Evolutionary conservation across 2,888 invertebrate species (phyloP), one percentile per base, ranked within the genome.

Genomic region (Tribolium freemani): DNA sequence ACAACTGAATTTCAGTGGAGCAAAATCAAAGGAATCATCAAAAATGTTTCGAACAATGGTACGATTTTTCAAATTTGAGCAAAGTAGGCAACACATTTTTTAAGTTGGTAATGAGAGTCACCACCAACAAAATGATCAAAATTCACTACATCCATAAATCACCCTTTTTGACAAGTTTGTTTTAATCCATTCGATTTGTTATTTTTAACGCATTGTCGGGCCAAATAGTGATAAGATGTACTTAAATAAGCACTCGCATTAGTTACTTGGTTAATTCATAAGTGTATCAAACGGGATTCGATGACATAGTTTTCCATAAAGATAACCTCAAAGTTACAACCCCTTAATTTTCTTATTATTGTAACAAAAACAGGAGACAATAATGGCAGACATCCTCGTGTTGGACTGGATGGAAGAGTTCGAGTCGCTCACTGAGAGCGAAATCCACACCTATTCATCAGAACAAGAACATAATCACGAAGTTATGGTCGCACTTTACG

Each of bases 361-460:
- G 11, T 58, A 48, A 56, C 9, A 38, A 26, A 60, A 9, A 70
- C 58, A 78, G 78, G 78, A 79, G 68, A 77, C 76, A 80, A 84
- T 83, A 79, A 86, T 86, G 86, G 85, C 86, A 72, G 84, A 86
- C 79, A 80, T 84, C 61, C 78, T 95, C 87, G 91, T 95, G 79
- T 89, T 89, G 79, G 95, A 96, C 85, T 96, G 95, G 95, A 87
- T 96, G 78, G 90, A 91, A 79, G 96, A 96, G 84, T 95, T 92
- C 87, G 90, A 91, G 74, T 88, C 91, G 57, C 86, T 94, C 74
- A 92, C 93, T 82, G 91, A 93, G 64, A 90, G 92, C 77, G 95
- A 95, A 86, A 88, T 94, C 73, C 91, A 92, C 82, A 92, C 93
- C 68, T 95, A 94, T 88, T 92, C 93, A 44, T 91, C 90, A 30